Base-by-base conservation (phyloP, 2,797 vertebrate species). In the Cossypha dichroa region DNA sequence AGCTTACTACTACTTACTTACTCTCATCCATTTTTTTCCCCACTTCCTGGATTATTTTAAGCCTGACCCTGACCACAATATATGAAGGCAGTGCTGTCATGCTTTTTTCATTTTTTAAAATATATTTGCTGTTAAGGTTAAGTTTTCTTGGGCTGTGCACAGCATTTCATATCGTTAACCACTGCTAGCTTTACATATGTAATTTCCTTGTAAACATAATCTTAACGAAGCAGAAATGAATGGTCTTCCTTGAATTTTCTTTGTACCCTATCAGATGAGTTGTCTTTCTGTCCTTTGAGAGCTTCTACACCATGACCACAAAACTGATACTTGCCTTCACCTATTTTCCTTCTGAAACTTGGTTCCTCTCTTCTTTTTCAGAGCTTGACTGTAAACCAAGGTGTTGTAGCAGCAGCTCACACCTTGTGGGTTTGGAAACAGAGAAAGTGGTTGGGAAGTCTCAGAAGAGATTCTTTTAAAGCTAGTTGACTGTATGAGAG, bases 1-100 rank as follows among this genome's bases (percentile, higher is more conserved):
- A 51, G 6, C 7, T 85, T 59, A 51, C 49, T 51, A 29, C 10
- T 51, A 11, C 28, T 29, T 51, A 51, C 49, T 29, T 29, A 12
- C 11, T 54, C 1, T 0, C 29, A 46, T 1, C 4, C 4, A 10
- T 18, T 66, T 33, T 66, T 56, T 6, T 0, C 0, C 11, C 21
- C 7, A 13, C 3, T 84, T 81, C 9, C 22, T 69, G 31, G 11
- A 9, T 54, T 43, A 46, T 46, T 83, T 86, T 81, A 49, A 33
- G 10, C 49, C 23, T 67, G 9, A 46, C 5, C 13, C 10, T 45
- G 38, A 67, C 15, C 14, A 62, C 12, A 45, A 15, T 13, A 25
- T 17, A 45, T 26, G 22, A 62, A 69, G 16, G 5, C 15, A 76
- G 38, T 36, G 1, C 7, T 63, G 8, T 54, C 28, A 40, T 6